Evolutionary conservation across 2,888 invertebrate genomes (phyloP).

Genomic region (Eutolmus rufibarbis): DNA sequence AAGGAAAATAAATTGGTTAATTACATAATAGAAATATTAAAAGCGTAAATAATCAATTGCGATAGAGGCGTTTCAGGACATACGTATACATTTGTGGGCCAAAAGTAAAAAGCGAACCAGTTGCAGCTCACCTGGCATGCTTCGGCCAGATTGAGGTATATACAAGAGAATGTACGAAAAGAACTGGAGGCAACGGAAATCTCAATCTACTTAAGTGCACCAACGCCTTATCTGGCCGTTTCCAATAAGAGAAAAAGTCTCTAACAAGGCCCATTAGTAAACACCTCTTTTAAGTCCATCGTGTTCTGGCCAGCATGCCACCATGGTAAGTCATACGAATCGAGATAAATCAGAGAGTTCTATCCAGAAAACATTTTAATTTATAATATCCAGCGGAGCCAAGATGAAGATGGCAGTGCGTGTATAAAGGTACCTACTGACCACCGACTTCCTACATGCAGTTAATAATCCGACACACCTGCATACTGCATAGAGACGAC

Average conservation of each 20-base stretch:
- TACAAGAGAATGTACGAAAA: not conserved
- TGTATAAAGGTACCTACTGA: slow-evolving; percentile 6
- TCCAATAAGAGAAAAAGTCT: slow-evolving; percentile 9
- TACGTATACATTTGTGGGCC: not conserved
- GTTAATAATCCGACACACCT: slow-evolving; percentile 40
- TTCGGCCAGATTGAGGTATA: not conserved
- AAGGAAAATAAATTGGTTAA: not conserved
- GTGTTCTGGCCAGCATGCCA: slow-evolving; percentile 37
- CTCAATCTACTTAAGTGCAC: slow-evolving; percentile 28
- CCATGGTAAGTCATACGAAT: slow-evolving; percentile 37
- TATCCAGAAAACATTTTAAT: slow-evolving; percentile 40
- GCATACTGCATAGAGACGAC: slow-evolving; percentile 2
- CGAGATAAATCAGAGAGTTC: slow-evolving; percentile 38
- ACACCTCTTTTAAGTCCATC: slow-evolving; percentile 28
- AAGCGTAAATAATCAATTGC: not conserved
- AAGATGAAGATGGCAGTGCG: slow-evolving; percentile 37
- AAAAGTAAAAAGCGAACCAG: not conserved
- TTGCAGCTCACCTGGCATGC: not conserved
- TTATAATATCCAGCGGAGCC: slow-evolving; percentile 39
- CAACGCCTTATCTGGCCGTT: slow-evolving; percentile 19
- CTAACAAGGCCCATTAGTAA: slow-evolving; percentile 40
- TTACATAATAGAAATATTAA: not conserved
- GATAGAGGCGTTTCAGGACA: not conserved
- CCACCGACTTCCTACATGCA: slow-evolving; percentile 40
- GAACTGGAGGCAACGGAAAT: slow-evolving; percentile 31